Evolutionary conservation across 2,888 invertebrate genomes (phyloP).

Genomic region (Melipona bicolor): DNA sequence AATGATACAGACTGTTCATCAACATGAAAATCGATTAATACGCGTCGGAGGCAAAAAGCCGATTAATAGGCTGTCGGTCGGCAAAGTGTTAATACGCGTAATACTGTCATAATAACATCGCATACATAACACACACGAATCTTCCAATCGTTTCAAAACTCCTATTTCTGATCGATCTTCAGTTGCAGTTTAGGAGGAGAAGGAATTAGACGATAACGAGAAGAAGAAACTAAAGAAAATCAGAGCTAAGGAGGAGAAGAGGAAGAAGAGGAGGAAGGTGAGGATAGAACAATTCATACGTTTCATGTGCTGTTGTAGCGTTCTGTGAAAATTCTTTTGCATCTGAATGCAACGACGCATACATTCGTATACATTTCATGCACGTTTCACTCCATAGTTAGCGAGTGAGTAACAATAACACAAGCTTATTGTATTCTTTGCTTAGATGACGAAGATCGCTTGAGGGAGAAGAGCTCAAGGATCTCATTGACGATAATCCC

Average conservation of each 20-base stretch:
- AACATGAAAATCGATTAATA: no score
- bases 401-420: background rate
- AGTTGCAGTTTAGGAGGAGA: constrained; percentile 87
- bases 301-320: background rate
- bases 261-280: constrained; percentile 90
- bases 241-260: constrained; percentile 95
- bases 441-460: constrained; percentile 49
- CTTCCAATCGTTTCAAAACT: background rate
- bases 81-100: no score
- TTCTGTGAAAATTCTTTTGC: background rate
- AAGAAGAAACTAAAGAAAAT: constrained; percentile 91
- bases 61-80: no score
- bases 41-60: no score
- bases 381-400: background rate
- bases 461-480: constrained; percentile 49
- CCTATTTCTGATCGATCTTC: constrained; percentile 12
- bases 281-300: constrained; percentile 6
- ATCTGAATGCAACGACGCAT: background rate
- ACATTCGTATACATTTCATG: no score
- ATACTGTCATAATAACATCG: background rate
- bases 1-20: no score
- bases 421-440: background rate
- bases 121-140: background rate
- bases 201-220: constrained; percentile 90
- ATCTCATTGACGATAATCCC: constrained; percentile 95